Base-by-base conservation (phyloP, 1,140 invertebrate species). In the Diachasmimorpha longicaudata region DNA sequence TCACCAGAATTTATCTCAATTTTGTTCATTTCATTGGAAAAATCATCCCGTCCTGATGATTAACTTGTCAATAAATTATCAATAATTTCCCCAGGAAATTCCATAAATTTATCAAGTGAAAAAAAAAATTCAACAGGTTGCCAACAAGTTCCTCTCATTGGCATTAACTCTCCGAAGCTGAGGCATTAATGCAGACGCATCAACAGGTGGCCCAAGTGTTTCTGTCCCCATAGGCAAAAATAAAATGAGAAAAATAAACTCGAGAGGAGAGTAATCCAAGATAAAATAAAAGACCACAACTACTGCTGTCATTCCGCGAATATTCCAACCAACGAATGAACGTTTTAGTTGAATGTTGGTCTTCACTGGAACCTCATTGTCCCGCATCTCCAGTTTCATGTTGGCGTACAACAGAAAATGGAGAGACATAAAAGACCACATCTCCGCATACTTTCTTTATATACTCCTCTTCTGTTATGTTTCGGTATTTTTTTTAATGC, bases 241-340 rank as follows among this genome's bases (percentile, higher is more conserved):
- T 52, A 63, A 31, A 63, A 63, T 63, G 58, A 63, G 11, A 25
- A 31, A 63, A 63, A 63, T 25, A 63, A 63, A 63, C 16, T 14
- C 16, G 48, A 63, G 58, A 63, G 23, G 23, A 63, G 23, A 63
- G 23, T 16, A 63, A 31, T 25, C 23, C 21, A 14, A 14, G 23
- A 19, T 31, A 25, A 23, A 63, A 63, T n/a, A 52, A 52, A 52
- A 25, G 58, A 25, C 8, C 58, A 63, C 9, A 31, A 63, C 10
- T 63, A 63, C 58, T 52, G 58, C 58, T 63, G 58, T 63, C 58
- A 63, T 63, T 63, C 58, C 58, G 58, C 58, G 58, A 63, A 63
- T 25, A 63, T 63, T 63, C 58, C 21, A 25, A 58, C n/a, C 52
- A 58, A 52, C 48, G 58, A 63, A 23, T 13, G 23, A 25, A 19